phyloP scores from a whole-genome alignment of 2,888 invertebrate species.

The Sycophila texana region DNA sequence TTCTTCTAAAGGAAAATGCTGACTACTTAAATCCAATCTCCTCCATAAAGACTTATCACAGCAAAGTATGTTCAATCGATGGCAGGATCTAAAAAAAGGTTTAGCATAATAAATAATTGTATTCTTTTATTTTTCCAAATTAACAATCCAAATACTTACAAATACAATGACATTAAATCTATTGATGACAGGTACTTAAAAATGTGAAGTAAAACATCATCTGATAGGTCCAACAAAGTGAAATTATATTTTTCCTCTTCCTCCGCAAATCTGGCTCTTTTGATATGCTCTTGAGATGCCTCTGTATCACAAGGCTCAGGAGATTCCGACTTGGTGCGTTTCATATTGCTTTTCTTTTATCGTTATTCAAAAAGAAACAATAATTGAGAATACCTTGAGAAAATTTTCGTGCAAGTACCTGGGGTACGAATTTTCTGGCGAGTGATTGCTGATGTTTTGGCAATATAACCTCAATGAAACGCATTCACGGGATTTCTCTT shows the following conservation, averaged over 20 bases:
- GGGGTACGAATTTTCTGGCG: slow-evolving; percentile 5
- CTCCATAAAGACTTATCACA: slow-evolving; percentile 79
- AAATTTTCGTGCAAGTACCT: not conserved
- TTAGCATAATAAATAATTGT: slow-evolving; percentile 23
- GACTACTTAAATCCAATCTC: slow-evolving; percentile 75
- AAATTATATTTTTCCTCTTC: slow-evolving; percentile 33
- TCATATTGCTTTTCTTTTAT: slow-evolving; percentile 59
- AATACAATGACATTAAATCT: slow-evolving; percentile 78
- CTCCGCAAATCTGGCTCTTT: slow-evolving; percentile 61
- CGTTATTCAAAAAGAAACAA: not conserved
- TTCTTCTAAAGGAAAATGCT: slow-evolving; percentile 66
- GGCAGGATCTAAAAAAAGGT: slow-evolving; percentile 74
- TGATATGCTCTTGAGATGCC: slow-evolving; percentile 50
- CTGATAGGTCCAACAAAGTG: slow-evolving; percentile 78
- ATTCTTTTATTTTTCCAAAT: slow-evolving; percentile 21
- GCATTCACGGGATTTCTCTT: slow-evolving; percentile 9
- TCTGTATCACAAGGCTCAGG: slow-evolving; percentile 64
- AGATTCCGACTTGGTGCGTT: slow-evolving; percentile 70
- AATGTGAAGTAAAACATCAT: slow-evolving; percentile 79
- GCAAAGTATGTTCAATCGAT: slow-evolving; percentile 75
- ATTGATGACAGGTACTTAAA: slow-evolving; percentile 75
- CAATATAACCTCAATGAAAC: slow-evolving; percentile 35
- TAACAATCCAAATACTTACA: slow-evolving; percentile 72
- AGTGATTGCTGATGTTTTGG: slow-evolving; percentile 41
- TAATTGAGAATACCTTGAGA: not conserved